phyloP scores from a whole-genome alignment of 2,797 vertebrate genomes.

The Thamnophis elegans region DNA sequence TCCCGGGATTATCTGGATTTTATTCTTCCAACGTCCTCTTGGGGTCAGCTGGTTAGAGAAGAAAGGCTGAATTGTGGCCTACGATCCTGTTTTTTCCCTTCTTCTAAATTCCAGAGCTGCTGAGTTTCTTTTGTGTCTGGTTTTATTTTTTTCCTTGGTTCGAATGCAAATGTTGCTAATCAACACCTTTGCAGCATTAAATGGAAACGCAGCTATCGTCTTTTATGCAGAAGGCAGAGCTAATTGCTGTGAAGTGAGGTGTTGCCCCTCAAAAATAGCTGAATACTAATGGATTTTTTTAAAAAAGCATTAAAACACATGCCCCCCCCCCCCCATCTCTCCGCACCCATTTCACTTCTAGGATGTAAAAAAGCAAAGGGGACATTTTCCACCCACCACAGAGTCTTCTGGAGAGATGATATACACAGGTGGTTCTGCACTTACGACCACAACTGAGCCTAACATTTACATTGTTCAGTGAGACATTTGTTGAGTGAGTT shows the following conservation, averaged over 20 bases:
- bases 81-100: no score
- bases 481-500: no score
- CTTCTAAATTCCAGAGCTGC: neutral
- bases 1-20: neutral
- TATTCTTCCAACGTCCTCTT: neutral
- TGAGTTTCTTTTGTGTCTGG: neutral
- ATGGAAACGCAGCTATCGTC: neutral
- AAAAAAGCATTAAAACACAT: neutral
- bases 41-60: neutral
- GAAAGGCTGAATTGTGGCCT: neutral
- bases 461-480: neutral
- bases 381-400: neutral
- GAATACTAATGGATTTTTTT: neutral
- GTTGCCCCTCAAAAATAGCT: neutral
- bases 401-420: neutral
- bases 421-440: neutral
- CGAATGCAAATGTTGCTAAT: slow-evolving; percentile 1
- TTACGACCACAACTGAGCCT: neutral
- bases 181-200: neutral
- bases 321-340: neutral
- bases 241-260: neutral
- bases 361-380: neutral
- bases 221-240: neutral
- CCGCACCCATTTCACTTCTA: neutral
- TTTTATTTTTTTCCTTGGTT: neutral